Base-by-base conservation (phyloP, 2,113 vertebrate genomes). In the Plestiodon gilberti region DNA sequence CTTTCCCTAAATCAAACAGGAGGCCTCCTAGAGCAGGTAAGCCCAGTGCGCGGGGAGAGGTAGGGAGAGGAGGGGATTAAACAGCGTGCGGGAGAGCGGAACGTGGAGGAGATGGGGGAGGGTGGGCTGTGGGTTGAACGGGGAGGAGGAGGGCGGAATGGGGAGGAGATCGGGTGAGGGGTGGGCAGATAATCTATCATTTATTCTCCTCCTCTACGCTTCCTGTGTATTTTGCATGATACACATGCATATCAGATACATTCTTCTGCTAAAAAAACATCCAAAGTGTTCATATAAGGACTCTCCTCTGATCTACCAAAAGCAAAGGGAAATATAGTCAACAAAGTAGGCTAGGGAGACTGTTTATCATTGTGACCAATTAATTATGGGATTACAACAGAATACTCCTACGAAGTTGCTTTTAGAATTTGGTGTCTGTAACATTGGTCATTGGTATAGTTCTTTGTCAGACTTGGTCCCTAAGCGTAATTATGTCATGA, bases 251-350 rank as follows among this genome's bases (percentile, higher is more conserved):
- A 91, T 88, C 1, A 0, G 88, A 90, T 91, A 88, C 74, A 89
- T 94, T 91, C 84, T 93, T 92, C 87, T 0, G 64, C 74, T 17
- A 81, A 93, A 86, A 85, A 0, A 64, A 48, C 43, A 48, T 89
- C 89, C 90, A 94, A 92, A 92, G 91, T 91, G 86, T 91, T 94
- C 83, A 0, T 92, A 4, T 93, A 84, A 90, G 93, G 93, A 93
- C 90, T 90, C 94, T 92, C 71, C 89, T 92, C 91, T 88, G 84
- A 87, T 93, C 93, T 94, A 93, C 90, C 93, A 94, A 93, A 94
- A 90, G 91, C 48, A 43, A 83, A 74, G 17, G 35, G 69, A 90
- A 90, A 91, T 84, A 88, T 89, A 84, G 59, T 88, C 92, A 89
- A 73, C 81, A 90, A 43, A 81, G 59, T 48, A 73, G 76, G 35